These are phyloP conservation scores for Pherbina coryleti DNA, from an alignment of 2,888 invertebrate genomes.

Conservation along the genomic window DNA sequence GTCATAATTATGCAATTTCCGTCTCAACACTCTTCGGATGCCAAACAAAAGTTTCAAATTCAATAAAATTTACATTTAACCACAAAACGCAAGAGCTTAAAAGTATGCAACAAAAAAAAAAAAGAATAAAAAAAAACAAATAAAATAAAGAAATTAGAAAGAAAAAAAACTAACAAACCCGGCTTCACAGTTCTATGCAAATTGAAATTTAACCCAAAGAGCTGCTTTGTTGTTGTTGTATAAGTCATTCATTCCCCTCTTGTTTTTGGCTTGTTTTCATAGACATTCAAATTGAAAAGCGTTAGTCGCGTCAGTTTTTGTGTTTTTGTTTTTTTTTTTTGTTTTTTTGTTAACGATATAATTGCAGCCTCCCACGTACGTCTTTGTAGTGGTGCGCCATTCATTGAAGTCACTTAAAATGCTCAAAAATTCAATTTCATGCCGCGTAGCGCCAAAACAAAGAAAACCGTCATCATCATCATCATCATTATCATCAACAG, in stretches of 20 bases:
- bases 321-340: background rate
- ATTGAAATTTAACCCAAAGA: constrained; percentile 62
- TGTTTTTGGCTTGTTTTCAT: constrained; percentile 7
- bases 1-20: constrained; percentile 64
- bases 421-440: constrained; percentile 61
- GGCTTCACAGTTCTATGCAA: constrained; percentile 54
- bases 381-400: constrained; percentile 44
- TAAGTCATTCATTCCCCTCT: background rate
- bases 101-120: constrained; percentile 42
- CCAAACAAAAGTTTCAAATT: constrained; percentile 59
- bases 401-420: constrained; percentile 55
- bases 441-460: constrained; percentile 62
- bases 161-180: constrained; percentile 16
- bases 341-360: constrained; percentile 43
- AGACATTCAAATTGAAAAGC: constrained; percentile 27
- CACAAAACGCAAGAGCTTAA: constrained; percentile 56
- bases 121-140: constrained; percentile 49
- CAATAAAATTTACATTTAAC: constrained; percentile 66
- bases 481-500: background rate
- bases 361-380: constrained; percentile 52
- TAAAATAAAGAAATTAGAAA: constrained; percentile 53
- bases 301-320: constrained; percentile 2
- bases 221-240: background rate
- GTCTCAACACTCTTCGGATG: constrained; percentile 51
- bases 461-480: constrained; percentile 20